Evolutionary conservation across 2,113 vertebrate species (phyloP).

Genomic region (Nothocercus nigrocapillus): DNA sequence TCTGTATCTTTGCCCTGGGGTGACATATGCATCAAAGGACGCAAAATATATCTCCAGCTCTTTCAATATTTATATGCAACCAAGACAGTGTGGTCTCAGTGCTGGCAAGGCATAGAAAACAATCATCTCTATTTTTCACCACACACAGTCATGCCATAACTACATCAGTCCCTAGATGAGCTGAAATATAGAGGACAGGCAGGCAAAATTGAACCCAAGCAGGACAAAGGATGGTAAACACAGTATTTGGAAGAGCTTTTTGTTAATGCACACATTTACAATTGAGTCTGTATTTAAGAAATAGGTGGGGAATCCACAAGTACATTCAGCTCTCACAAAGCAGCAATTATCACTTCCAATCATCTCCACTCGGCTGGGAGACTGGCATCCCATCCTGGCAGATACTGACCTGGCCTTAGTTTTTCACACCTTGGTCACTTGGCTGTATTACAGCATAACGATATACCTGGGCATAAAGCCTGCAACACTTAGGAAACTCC

Average conservation of each 20-base stretch:
- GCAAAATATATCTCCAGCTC: neutral
- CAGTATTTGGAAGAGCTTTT: neutral
- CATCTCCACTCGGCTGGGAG: slow-evolving; percentile 51
- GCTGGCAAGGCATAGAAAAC: slow-evolving; percentile 7
- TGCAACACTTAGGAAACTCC: slow-evolving; percentile 64
- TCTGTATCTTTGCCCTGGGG: neutral
- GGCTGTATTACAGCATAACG: slow-evolving; percentile 62
- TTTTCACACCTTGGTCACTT: slow-evolving; percentile 73
- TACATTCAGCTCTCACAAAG: slow-evolving; percentile 37
- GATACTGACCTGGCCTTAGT: slow-evolving; percentile 73
- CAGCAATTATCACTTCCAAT: slow-evolving; percentile 63
- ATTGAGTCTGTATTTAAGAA: neutral
- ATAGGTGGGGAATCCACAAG: neutral
- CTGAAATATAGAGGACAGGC: neutral
- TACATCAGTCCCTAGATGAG: neutral
- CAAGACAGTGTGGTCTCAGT: neutral
- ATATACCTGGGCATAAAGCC: slow-evolving; percentile 68
- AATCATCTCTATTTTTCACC: neutral
- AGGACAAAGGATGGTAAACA: neutral
- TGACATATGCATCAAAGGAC: neutral
- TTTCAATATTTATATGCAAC: slow-evolving; percentile 27
- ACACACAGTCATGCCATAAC: neutral
- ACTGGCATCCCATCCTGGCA: slow-evolving; percentile 62
- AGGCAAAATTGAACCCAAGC: neutral
- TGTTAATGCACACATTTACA: accelerated